Evolutionary conservation across 2,888 invertebrate genomes (phyloP).

Genomic region (Netelia inedita): DNA sequence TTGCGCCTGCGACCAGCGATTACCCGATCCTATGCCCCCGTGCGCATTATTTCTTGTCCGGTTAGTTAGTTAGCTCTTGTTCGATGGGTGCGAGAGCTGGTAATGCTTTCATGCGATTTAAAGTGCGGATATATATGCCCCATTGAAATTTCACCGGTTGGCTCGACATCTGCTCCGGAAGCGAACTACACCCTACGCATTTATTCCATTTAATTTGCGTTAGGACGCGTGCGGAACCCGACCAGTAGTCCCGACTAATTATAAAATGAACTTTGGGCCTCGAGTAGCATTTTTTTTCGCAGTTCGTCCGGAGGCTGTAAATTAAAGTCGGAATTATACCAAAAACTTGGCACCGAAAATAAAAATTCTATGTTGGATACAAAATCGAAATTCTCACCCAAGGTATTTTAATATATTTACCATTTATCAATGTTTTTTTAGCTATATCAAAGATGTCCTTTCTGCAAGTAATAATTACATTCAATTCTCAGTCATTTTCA

Average conservation of each 20-base stretch:
- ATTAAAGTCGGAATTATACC: too few species aligned
- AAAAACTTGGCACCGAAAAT: too few species aligned
- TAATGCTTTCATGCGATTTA: conserved; percentile 61
- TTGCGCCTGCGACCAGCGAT: conserved; percentile 41
- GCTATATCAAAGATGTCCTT: not conserved
- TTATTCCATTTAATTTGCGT: conserved; percentile 18
- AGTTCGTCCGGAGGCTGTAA: too few species aligned
- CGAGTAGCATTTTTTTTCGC: too few species aligned
- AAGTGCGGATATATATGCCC: conserved; percentile 54
- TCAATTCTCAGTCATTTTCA: not conserved
- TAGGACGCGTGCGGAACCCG: not conserved
- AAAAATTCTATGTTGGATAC: too few species aligned
- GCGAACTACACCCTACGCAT: conserved; percentile 52
- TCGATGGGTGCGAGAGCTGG: conserved; percentile 31
- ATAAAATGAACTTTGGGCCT: too few species aligned
- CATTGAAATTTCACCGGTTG: conserved; percentile 52
- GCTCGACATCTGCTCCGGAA: conserved; percentile 80
- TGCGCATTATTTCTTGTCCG: conserved; percentile 20
- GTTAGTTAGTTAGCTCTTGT: conserved; percentile 35
- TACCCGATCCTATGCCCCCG: conserved; percentile 24
- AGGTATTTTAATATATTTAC: too few species aligned
- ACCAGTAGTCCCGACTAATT: not conserved
- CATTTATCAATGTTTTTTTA: too few species aligned
- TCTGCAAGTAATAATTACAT: too few species aligned
- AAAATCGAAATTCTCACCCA: too few species aligned